Evolutionary conservation across 2,888 invertebrate genomes (phyloP), one percentile per base, ranked within the genome.

Genomic region (Epinotia bilunana): DNA sequence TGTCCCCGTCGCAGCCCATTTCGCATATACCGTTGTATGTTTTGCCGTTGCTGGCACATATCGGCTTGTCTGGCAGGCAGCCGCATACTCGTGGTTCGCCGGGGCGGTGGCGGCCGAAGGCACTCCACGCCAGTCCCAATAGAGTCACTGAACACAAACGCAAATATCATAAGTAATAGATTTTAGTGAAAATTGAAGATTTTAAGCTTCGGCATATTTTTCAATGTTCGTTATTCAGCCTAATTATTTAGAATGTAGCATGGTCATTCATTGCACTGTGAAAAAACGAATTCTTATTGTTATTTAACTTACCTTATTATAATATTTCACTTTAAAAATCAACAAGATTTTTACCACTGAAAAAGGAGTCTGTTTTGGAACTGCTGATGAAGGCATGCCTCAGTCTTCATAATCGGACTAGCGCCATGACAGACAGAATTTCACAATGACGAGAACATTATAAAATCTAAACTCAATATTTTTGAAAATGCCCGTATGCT

Each of bases 41-140:
- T 53, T 53, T 53, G n/a, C 53, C 53, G 53, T 53, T 53, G 53
- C 53, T 53, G 53, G 53, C 53, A 53, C 53, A 53, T 53, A 53
- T 53, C n/a, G n/a, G 16, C 6, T 16, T 6, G n/a, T 1, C 53
- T 7, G n/a, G n/a, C 6, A 0, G 5, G n/a, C 53, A 53, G 53
- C 53, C 53, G n/a, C 53, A 53, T 53, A 53, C 5, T 49, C 49
- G 33, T 33, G 0, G 3, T 5, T 28, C 33, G 6, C 6, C 9
- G 39, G 39, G n/a, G 53, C n/a, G 53, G 2, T 53, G 16, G 53
- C n/a, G 16, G 53, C 53, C 53, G n/a, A 53, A 6, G n/a, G 53
- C 53, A n/a, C 53, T n/a, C 53, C 53, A 53, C 16, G 53, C n/a
- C n/a, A 53, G 53, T 53, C 53, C 53, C 53, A 53, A n/a, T n/a